Conservation (phyloP, 2,888 invertebrate species). For the Drosophila nigritarsus region DNA sequence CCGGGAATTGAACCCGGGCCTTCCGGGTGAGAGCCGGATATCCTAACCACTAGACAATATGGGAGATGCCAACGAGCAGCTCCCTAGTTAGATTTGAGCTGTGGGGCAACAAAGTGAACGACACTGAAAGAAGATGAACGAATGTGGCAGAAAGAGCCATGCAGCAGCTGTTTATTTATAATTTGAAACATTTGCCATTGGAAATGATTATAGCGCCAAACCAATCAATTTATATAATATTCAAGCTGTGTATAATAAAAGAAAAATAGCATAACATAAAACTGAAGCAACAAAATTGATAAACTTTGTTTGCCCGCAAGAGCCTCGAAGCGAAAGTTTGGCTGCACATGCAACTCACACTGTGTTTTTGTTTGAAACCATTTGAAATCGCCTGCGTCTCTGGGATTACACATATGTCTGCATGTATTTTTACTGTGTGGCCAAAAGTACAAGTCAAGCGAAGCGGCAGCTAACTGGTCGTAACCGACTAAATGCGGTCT, state of each 20-base stretch:
- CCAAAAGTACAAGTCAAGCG: constrained; percentile 66
- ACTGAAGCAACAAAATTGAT: constrained; percentile 38
- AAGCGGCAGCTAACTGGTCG: constrained; percentile 69
- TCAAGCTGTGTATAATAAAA: not conserved
- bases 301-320: constrained; percentile 21
- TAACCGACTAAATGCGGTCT: constrained; percentile 73
- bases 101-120: not conserved
- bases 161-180: constrained; percentile 13
- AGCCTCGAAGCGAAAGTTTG: constrained; percentile 63
- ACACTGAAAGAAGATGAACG: not conserved
- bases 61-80: constrained; percentile 55
- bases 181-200: constrained; percentile 6
- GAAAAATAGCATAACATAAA: constrained; percentile 7
- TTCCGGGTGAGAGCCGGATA: constrained; percentile 85
- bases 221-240: constrained; percentile 53
- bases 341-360: constrained; percentile 38
- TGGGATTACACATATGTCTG: constrained; percentile 10
- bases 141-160: constrained; percentile 7
- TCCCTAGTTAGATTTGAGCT: constrained; percentile 12
- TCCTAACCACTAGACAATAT: constrained; percentile 85
- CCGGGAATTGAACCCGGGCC: constrained; percentile 95
- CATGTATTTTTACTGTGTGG: constrained; percentile 16
- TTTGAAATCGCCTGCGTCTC: constrained; percentile 43
- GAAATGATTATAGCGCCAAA: constrained; percentile 28
- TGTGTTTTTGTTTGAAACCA: constrained; percentile 23